Evolutionary conservation across 1,140 invertebrate species (phyloP).

Genomic region (Seison nebaliae): DNA sequence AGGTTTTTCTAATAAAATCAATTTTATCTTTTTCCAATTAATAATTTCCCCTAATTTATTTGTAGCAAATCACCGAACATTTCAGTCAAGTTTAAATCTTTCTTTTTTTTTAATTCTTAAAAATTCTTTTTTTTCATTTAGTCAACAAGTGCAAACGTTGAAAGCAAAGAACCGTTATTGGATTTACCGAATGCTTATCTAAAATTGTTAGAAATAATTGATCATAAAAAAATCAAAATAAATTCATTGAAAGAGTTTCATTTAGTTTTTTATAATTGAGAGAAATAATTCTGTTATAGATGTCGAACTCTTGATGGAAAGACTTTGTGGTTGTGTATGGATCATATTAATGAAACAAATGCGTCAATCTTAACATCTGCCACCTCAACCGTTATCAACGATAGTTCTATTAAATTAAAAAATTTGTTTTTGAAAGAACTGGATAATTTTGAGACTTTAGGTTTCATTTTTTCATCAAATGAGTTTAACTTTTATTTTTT

Average conservation of each 20-base stretch:
- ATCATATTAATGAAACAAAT: conserved; percentile 18
- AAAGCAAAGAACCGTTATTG: neutral
- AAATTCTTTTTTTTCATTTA: conserved; percentile 5
- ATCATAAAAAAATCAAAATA: neutral
- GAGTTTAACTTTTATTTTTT: too few relatives aligned
- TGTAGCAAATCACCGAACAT: neutral
- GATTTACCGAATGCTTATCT: neutral
- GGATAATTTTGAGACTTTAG: too few relatives aligned
- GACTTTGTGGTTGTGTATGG: conserved; percentile 22
- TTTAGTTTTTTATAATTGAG: neutral
- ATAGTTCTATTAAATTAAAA: conserved; percentile 9
- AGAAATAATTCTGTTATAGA: conserved; percentile 13
- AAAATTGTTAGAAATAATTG: neutral
- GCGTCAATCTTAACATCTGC: conserved; percentile 2
- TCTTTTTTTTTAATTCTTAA: conserved; percentile 2
- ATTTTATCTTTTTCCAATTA: neutral
- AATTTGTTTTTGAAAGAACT: conserved; percentile 8
- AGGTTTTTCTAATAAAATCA: neutral
- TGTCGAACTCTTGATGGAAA: conserved; percentile 24
- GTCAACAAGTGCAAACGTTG: neutral
- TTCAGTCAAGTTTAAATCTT: neutral
- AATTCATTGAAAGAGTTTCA: neutral
- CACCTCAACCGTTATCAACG: conserved; percentile 1
- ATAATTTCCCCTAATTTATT: neutral
- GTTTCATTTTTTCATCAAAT: too few relatives aligned